Base-by-base conservation (phyloP, 2,113 vertebrate species). In the Onychostoma macrolepis region DNA sequence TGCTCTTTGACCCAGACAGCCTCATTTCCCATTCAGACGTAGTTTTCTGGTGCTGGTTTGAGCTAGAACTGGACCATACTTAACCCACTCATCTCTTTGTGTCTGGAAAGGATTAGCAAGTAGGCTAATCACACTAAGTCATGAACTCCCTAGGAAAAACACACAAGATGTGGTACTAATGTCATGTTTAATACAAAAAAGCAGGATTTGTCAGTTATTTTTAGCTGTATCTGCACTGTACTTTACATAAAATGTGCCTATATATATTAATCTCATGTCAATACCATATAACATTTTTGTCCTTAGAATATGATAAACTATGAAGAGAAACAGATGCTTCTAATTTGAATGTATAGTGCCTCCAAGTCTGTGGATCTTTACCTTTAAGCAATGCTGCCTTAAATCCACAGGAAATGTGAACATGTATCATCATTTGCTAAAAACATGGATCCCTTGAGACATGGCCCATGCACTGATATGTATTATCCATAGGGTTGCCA, bases 101-200 rank as follows among this genome's bases (percentile, higher is more conserved):
- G 63, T 83, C 63, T 83, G 81, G 81, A 83, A 71, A 33, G 65
- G 81, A 83, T 83, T 83, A 71, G 63, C 41, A 83, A 83, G 28
- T 67, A 83, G 43, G 63, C 65, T 83, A 71, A 83, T 83, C 81
- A 83, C 65, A 19, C 45, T 50, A 43, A 83, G 43, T 24, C 76
- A 33, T 36, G 48, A 7, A 24, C 45, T 79, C 48, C 43, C 43
- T 53, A 21, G 43, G 17, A 10, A 79, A 30, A 56, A 79, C 72
- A 45, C 41, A 76, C 41, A 48, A 28, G 72, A 28, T 76, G 12
- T 8, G 6, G 45, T 43, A 28, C 28, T 17, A 76, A 76, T 28
- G 72, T 6, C 3, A 76, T 76, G 6, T 28, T 75, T 26, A 26
- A 75, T 43, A 43, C 11, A 75, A 26, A 4, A 43, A 74, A 43